A percentile compares a stretch with the other conserved stretches of the same genome.
These are phyloP conservation scores for Penaeus monodon DNA, from an alignment of 2,888 invertebrate species.

Conservation along the genomic window DNA sequence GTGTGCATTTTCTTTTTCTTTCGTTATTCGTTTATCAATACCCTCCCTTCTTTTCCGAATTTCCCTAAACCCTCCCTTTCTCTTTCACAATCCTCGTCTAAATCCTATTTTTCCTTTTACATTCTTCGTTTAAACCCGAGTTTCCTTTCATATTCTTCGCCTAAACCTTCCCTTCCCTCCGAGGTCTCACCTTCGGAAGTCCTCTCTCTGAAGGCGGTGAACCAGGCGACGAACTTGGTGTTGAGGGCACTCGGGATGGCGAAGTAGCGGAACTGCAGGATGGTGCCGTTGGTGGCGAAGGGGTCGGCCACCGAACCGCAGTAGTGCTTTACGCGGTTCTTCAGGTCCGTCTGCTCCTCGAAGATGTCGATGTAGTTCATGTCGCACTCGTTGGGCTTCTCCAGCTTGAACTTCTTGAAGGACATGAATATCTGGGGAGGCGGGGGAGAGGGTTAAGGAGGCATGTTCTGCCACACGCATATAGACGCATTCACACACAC, in stretches of 20 bases:
- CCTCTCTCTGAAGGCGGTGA: constrained; percentile 84
- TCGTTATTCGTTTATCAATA: too few relatives aligned
- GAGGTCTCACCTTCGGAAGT: constrained; percentile 79
- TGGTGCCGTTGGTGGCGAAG: constrained; percentile 78
- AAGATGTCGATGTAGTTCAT: constrained; percentile 83
- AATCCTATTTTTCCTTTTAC: not conserved
- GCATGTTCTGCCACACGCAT: too few relatives aligned
- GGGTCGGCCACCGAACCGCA: constrained; percentile 89
- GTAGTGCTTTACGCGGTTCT: constrained; percentile 77
- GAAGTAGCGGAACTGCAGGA: constrained; percentile 82
- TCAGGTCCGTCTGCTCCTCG: constrained; percentile 76
- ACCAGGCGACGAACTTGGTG: constrained; percentile 85
- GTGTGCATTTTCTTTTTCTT: too few relatives aligned
- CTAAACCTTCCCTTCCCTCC: constrained; percentile 74
- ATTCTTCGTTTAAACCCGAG: not conserved
- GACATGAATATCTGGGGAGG: constrained; percentile 77
- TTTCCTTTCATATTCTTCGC: not conserved
- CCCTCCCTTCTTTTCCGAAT: not conserved
- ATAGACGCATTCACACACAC: too few relatives aligned
- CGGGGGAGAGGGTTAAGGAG: not conserved
- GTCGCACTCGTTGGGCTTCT: constrained; percentile 83
- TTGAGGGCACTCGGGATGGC: constrained; percentile 72
- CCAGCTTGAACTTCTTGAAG: constrained; percentile 78
- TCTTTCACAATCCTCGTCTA: not conserved
- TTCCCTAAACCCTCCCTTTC: not conserved